Evolutionary conservation across 2,113 vertebrate species (phyloP), one percentile per base, ranked within the genome.

Genomic region (Menidia beryllina): DNA sequence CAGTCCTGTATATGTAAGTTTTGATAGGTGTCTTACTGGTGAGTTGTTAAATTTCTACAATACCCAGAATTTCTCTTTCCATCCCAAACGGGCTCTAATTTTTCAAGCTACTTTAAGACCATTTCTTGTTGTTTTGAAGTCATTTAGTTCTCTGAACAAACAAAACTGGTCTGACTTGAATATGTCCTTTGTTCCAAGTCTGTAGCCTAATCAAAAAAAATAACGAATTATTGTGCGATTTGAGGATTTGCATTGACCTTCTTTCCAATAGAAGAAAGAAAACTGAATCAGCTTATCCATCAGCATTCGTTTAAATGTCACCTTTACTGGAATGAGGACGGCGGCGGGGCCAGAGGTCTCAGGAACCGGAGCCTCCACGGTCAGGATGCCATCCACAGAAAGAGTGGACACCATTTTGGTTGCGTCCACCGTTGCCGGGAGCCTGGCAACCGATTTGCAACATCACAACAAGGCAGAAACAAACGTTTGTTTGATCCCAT

Each of bases 311-410:
- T 49, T 25, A 49, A 43, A 49, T 48, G 15, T 79, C 62, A 90
- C 92, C 89, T 92, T 90, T 60, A 93, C 79, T 4, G 93, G 90
- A 38, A 93, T 90, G 57, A 73, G 26, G 21, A 86, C 26, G 54
- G 89, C 54, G 25, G 84, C 63, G n/a, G 84, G 66, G 59, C 69
- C 59, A 2, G 79, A 65, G 0, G 77, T 19, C 19, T 82, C 52
- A 1, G 87, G 73, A 67, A 93, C 85, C 2, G 88, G 84, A 30
- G 86, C 92, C 45, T 93, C 92, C 41, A 93, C 87, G 0, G 75
- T 85, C 67, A 95, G 88, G 57, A 94, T 68, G 0, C 94, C 93
- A 41, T 93, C 91, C 0, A 82, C 81, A 4, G 90, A 92, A 10
- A 94, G 82, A 0, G 43, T 83, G 21, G 93, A 83, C 2, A 12